Base-by-base conservation (phyloP, 2,888 invertebrate genomes). In the Anticlea derivata region DNA sequence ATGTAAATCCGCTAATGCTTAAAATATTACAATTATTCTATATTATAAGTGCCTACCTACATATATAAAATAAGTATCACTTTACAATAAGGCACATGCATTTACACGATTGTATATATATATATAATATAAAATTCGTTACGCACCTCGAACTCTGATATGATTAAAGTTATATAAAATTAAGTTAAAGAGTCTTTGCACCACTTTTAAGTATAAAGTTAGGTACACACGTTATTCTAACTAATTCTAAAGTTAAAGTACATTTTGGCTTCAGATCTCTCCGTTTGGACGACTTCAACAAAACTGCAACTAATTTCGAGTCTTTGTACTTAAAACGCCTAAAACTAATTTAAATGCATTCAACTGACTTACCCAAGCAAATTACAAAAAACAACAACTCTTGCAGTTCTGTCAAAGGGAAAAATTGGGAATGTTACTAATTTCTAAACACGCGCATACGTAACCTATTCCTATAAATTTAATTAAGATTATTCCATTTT, bases 331-430 rank as follows among this genome's bases (percentile, higher is more conserved):
- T 82, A 72, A 70, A 69, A 70, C 73, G 56, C 73, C 79, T 87
- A 84, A 82, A 78, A 62, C 86, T 87, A 88, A 59, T 73, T 78
- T 88, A 88, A 88, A 88, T 88, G 88, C 88, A 86, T 78, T 78
- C 62, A 68, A 75, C 73, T 76, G 78, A 84, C 79, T 80, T 77
- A 43, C 67, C 68, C 65, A 68, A 79, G 69, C 73, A 68, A 37
- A 73, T 74, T 66, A 68, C 73, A 62, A 68, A 64, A 69, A n/a
- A 63, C 44, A 45, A 45, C 44, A 33, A 58, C 63, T 38, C 54
- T 58, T 66, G 73, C 78, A 80, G 75, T 72, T 78, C 75, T 73
- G 72, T 74, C 75, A 74, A 78, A 68, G 67, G 68, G 55, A 64
- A 60, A n/a, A 67, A 66, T 69, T 66, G 73, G 81, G 79, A 83